Conservation (phyloP, 2,797 vertebrate genomes). For the Syndactyla subalaris region DNA sequence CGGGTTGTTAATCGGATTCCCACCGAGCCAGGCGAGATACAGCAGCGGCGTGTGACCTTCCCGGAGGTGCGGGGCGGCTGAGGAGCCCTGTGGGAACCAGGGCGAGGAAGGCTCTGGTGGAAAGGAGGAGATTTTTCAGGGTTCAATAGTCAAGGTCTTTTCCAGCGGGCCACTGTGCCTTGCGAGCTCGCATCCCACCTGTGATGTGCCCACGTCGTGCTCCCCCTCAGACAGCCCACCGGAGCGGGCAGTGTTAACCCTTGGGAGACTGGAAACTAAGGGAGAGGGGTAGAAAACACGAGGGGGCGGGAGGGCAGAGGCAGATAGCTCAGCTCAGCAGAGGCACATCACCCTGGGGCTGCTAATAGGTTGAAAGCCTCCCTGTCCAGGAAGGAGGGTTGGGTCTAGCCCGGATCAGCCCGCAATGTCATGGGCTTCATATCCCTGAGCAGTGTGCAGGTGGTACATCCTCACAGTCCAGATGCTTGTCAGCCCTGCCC, state of each 20-base stretch:
- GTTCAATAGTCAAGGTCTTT: conserved; percentile 67
- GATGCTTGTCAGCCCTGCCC: neutral
- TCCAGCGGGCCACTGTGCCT: neutral
- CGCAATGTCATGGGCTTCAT: accelerated
- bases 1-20: conserved; percentile 72
- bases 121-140: conserved; percentile 51
- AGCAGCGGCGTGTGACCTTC: conserved; percentile 57
- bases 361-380: neutral
- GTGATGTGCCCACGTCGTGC: neutral
- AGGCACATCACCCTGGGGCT: neutral
- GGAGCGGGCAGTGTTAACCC: neutral
- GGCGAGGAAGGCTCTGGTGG: neutral
- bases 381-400: neutral
- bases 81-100: conserved; percentile 69
- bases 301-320: neutral
- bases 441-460: accelerated
- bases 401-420: neutral
- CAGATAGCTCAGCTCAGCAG: accelerated
- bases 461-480: neutral
- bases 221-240: neutral
- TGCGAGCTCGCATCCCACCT: conserved; percentile 15
- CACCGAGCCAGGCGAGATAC: conserved; percentile 12
- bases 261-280: neutral
- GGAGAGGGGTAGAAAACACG: neutral
- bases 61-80: conserved; percentile 17